Base-by-base conservation (phyloP, 2,888 invertebrate species). In the Xanthostigma xanthostigma region DNA sequence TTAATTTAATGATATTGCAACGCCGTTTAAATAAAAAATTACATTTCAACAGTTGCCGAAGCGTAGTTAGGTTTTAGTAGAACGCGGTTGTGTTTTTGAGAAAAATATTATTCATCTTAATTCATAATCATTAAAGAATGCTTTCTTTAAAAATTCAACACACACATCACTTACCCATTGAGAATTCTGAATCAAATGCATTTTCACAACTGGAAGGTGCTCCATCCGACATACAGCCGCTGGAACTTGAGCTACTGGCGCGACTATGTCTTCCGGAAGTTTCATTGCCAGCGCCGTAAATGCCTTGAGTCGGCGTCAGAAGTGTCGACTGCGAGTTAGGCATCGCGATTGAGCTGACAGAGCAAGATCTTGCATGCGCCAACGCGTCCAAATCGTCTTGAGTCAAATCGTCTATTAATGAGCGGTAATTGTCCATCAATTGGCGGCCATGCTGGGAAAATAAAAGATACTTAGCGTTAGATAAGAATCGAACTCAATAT, bases 401-500 rank as follows among this genome's bases (percentile, higher is more conserved):
- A 1, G 85, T 84, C 39, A 91, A 69, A 60, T 91, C 91, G 56
- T 91, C 89, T 52, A 90, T 77, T 13, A 92, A 69, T 2, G 78
- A 75, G 51, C 91, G 81, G 65, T 93, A 89, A 64, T 92, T 94
- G 54, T 90, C 89, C 72, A 90, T 77, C 51, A 95, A 64, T 60
- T 85, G 85, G 54, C 82, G 76, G 48, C 89, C 89, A 57, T 87
- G 83, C 73, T 76, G 63, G 3, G 64, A 63, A 52, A 14, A 12
- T 14, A 11, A 41, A 14, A 38, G 33, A 41, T 35, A 42, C 40
- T n/a, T 35, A 38, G 27, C 27, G 27, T 27, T 27, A 27, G 27
- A 27, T 6, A 6, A 27, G 27, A 45, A 45, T 44, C n/a, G 10
- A 34, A 44, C 9, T 9, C 9, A 42, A 12, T 27, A 42, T 42